Percentiles rank a stretch among this genome's conserved stretches.
Conservation (phyloP, 2,113 vertebrate genomes). For the Bettongia penicillata region DNA sequence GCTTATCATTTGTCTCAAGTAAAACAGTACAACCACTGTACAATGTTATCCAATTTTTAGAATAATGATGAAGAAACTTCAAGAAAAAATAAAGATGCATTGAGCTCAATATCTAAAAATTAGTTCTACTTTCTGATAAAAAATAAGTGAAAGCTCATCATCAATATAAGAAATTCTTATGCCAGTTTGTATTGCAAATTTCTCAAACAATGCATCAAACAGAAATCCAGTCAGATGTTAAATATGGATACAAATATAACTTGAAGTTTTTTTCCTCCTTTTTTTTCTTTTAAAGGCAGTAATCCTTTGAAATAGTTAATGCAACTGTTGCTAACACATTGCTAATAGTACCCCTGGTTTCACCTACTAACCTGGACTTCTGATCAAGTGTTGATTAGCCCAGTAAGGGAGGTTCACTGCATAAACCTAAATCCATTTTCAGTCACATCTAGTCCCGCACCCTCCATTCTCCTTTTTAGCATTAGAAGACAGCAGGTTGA, state of each 20-base stretch:
- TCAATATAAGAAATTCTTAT: slow-evolving; percentile 85
- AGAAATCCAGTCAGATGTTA: slow-evolving; percentile 85
- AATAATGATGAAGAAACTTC: slow-evolving; percentile 80
- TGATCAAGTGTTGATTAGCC: slow-evolving; percentile 84
- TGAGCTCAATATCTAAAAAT: slow-evolving; percentile 85
- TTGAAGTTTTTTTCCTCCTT: slow-evolving; percentile 58
- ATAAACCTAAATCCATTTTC: slow-evolving; percentile 83
- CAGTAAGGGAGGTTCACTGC: slow-evolving; percentile 86
- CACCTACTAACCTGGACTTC: slow-evolving; percentile 89
- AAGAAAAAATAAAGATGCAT: slow-evolving; percentile 79
- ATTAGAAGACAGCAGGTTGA: slow-evolving; percentile 88
- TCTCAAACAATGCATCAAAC: slow-evolving; percentile 86
- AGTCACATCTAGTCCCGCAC: slow-evolving; percentile 83
- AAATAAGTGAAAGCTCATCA: slow-evolving; percentile 90
- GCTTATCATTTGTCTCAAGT: slow-evolving; percentile 63
- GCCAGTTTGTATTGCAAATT: slow-evolving; percentile 86
- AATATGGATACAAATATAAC: slow-evolving; percentile 86
- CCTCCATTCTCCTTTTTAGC: slow-evolving; percentile 83
- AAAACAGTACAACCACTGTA: slow-evolving; percentile 43
- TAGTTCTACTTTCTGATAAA: slow-evolving; percentile 80
- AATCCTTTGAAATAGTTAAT: slow-evolving; percentile 83
- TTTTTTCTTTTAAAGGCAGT: slow-evolving; percentile 83
- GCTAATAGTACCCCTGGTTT: slow-evolving; percentile 88
- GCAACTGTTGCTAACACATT: slow-evolving; percentile 89
- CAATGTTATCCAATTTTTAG: slow-evolving; percentile 74